These are phyloP conservation scores for Phaethon lepturus DNA, from an alignment of 2,113 vertebrate species.

Conservation along the genomic window DNA sequence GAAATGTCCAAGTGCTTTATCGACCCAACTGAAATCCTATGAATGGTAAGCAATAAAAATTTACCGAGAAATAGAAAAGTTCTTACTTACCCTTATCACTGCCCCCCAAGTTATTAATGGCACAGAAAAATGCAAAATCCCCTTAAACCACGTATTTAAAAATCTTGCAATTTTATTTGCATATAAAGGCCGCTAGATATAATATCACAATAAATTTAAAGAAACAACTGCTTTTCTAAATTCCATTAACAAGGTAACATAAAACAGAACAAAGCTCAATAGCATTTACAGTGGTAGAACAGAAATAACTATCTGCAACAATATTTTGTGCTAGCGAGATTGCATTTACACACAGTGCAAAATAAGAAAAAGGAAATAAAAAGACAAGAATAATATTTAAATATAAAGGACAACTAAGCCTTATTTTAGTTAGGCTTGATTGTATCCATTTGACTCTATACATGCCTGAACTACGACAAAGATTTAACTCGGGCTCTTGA, in stretches of 20 bases:
- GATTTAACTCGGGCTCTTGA: conserved; percentile 76
- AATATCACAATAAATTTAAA: conserved; percentile 98
- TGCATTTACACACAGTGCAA: conserved; percentile 99
- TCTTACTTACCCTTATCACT: not conserved
- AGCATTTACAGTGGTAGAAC: conserved; percentile 94
- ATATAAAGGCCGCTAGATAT: conserved; percentile 99
- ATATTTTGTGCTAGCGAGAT: conserved; percentile 97
- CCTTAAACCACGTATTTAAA: conserved; percentile 80
- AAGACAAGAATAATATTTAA: conserved; percentile 89
- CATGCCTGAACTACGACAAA: conserved; percentile 77
- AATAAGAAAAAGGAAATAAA: conserved; percentile 80
- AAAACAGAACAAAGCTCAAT: conserved; percentile 87
- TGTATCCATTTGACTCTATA: conserved; percentile 79
- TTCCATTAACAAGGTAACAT: conserved; percentile 90
- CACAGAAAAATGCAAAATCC: not conserved
- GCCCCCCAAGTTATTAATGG: not conserved
- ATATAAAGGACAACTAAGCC: conserved; percentile 90
- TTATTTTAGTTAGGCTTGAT: conserved; percentile 87
- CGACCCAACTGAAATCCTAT: not conserved
- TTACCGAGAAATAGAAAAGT: conserved; percentile 43
- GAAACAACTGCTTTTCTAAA: conserved; percentile 89
- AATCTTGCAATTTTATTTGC: conserved; percentile 99
- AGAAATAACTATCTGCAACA: conserved; percentile 93
- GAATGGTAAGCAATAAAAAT: conserved; percentile 4
- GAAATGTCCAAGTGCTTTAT: conserved; percentile 11